A percentile compares a stretch with the other conserved stretches of the same genome.
Evolutionary conservation across 2,888 invertebrate genomes (phyloP).

Genomic region (Tetramorium bicarinatum): DNA sequence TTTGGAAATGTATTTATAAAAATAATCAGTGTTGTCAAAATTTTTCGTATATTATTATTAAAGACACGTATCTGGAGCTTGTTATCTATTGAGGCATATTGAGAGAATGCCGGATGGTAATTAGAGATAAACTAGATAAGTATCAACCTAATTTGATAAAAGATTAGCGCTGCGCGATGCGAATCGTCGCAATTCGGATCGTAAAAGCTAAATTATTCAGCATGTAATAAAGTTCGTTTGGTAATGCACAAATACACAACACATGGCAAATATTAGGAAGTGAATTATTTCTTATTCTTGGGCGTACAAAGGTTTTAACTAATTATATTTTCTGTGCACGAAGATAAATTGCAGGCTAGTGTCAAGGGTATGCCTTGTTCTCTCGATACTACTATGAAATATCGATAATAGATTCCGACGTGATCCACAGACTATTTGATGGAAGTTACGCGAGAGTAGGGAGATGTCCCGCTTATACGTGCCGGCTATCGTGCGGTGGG

Average conservation of each 20-base stretch:
- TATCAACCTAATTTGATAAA: constrained; percentile 5
- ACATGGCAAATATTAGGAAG: background rate
- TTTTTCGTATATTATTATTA: background rate
- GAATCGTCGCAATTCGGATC: constrained; percentile 4
- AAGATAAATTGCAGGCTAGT: background rate
- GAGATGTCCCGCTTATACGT: background rate
- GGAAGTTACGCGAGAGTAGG: background rate
- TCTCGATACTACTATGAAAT: background rate
- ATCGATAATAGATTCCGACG: background rate
- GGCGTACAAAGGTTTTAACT: background rate
- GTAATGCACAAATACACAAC: background rate
- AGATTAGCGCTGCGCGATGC: background rate
- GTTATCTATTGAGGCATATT: constrained; percentile 2
- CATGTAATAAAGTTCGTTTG: background rate
- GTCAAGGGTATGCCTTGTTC: background rate
- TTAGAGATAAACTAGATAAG: constrained; percentile 14
- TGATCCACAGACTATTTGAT: background rate
- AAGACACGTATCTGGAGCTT: background rate
- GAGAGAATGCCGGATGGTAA: constrained; percentile 5
- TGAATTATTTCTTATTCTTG: constrained; percentile 21
- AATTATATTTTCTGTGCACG: background rate
- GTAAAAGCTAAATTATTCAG: background rate
- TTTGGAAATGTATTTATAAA: background rate
- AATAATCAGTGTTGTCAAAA: background rate
- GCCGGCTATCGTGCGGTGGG: background rate